A percentile compares a stretch with the other conserved stretches of the same genome.
These are phyloP conservation scores for Hydrochoerus hydrochaeris DNA, from an alignment of 2,113 vertebrate genomes.

Conservation along the genomic window DNA sequence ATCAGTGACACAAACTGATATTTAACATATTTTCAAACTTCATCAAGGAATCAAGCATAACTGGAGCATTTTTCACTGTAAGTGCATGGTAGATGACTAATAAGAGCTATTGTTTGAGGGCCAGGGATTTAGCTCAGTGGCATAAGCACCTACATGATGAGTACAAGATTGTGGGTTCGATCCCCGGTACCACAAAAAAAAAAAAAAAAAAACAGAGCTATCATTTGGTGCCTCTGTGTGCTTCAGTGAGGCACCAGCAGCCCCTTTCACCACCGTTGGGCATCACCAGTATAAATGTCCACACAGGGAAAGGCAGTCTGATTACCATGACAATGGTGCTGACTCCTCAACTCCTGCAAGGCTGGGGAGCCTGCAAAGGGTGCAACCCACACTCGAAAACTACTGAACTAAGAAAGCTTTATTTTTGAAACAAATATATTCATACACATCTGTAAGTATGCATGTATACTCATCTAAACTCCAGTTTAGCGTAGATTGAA, in stretches of 20 bases:
- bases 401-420: neutral
- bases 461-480: neutral
- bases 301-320: neutral
- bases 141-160: no score
- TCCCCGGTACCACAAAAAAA: no score
- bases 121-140: no score
- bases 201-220: no score
- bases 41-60: neutral
- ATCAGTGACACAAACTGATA: neutral
- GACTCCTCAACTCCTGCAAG: neutral
- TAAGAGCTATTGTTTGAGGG: neutral
- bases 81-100: neutral
- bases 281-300: neutral
- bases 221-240: neutral
- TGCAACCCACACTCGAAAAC: neutral
- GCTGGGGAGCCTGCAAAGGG: neutral
- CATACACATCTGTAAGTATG: neutral
- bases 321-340: neutral
- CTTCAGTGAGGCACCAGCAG: neutral
- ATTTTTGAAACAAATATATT: conserved; percentile 41
- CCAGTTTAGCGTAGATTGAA: neutral
- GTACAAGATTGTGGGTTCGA: no score
- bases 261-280: neutral
- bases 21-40: neutral
- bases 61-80: neutral